These are phyloP conservation scores for Cryptops parisi DNA, from an alignment of 2,888 invertebrate genomes.

Conservation along the genomic window DNA sequence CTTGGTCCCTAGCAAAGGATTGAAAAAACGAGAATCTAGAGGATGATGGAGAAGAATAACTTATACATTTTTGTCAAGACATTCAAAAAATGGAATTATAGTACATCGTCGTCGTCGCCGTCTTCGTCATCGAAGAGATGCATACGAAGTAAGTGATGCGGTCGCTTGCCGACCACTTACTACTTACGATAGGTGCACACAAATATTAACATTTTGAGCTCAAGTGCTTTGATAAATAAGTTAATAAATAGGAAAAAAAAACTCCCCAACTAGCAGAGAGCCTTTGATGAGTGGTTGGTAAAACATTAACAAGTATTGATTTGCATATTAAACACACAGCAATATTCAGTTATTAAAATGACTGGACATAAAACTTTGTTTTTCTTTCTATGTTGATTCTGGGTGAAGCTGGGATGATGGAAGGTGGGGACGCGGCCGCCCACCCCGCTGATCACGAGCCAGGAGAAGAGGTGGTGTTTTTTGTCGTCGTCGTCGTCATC, in stretches of 20 bases:
- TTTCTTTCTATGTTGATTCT: slow-evolving; percentile 6
- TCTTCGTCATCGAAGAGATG: background rate
- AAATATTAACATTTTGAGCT: slow-evolving; percentile 15
- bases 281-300: slow-evolving; percentile 12
- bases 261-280: slow-evolving; percentile 14
- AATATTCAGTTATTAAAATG: slow-evolving; percentile 7
- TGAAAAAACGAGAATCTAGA: background rate
- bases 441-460: background rate
- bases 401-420: slow-evolving; percentile 2
- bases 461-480: background rate
- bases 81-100: background rate
- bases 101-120: too few relatives aligned
- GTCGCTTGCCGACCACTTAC: background rate
- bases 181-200: slow-evolving; percentile 15
- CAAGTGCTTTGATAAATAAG: slow-evolving; percentile 16
- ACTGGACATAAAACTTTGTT: slow-evolving; percentile 14
- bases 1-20: slow-evolving; percentile 13
- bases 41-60: background rate
- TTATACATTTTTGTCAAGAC: background rate
- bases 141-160: background rate
- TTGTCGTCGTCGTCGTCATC: too few relatives aligned
- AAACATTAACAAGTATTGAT: slow-evolving; percentile 16
- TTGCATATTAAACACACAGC: slow-evolving; percentile 28
- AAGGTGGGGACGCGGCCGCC: slow-evolving; percentile 7
- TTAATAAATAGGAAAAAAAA: slow-evolving; percentile 16